A percentile compares a stretch with the other conserved stretches of the same genome.
Conservation (phyloP, 2,888 invertebrate genomes). For the Drosophila imparisetae region DNA sequence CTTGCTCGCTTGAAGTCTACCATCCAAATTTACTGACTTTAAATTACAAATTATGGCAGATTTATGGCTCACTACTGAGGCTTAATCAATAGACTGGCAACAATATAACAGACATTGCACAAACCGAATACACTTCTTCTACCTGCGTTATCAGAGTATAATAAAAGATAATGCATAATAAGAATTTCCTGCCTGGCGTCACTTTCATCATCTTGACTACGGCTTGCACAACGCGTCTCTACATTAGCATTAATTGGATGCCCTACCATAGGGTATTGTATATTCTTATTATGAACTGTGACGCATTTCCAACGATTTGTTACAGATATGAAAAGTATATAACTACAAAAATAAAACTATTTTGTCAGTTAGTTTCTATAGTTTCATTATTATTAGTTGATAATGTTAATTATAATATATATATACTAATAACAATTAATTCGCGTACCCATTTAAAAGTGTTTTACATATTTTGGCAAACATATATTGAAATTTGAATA, state of each 20-base stretch:
- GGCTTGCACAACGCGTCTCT: not conserved
- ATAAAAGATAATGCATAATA: slow-evolving; percentile 11
- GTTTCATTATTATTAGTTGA: not conserved
- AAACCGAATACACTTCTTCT: not conserved
- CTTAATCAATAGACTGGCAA: not conserved
- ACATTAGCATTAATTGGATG: not conserved
- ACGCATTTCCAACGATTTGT: not conserved
- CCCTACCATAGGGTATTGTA: not conserved
- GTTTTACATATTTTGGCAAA: not conserved
- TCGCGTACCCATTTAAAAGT: not conserved
- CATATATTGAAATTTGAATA: not conserved
- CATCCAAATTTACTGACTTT: not conserved
- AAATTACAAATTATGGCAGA: not conserved
- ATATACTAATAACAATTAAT: not conserved
- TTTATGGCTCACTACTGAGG: not conserved
- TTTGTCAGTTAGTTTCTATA: not conserved
- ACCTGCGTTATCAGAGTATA: not conserved
- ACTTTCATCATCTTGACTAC: not conserved
- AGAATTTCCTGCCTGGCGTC: slow-evolving; percentile 9
- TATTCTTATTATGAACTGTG: not conserved
- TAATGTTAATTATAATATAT: not conserved
- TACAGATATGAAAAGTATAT: not conserved
- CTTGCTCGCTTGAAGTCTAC: not conserved
- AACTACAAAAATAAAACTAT: not conserved
- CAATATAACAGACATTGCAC: not conserved